Evolutionary conservation across 2,888 invertebrate genomes (phyloP), one percentile per base, ranked within the genome.

Genomic region (Metalampra italica): DNA sequence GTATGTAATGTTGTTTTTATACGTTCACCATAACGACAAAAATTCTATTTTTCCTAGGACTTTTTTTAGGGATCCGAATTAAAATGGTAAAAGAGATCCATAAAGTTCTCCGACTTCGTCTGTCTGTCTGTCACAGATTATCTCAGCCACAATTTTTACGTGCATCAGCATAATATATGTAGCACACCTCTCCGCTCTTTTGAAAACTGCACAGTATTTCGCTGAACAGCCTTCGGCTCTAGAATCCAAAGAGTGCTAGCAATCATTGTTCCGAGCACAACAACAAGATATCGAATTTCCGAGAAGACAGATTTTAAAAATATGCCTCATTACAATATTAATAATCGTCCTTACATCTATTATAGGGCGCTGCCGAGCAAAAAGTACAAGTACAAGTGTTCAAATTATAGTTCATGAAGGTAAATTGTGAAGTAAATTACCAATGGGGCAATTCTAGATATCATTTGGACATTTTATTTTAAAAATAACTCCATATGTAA

Each of bases 291-390:
- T 38, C 13, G n/a, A 34, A 44, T 39, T 51, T 45, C 47, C 13
- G 9, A 12, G 47, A 41, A 39, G 32, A 51, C 38, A 45, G 40
- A 51, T 51, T 51, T 36, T 41, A 44, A 51, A 50, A 47, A 44
- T 37, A 37, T 29, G 14, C 14, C 12, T 38, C 34, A 47, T 43
- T 43, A 37, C 29, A 15, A 47, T 29, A 46, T 45, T 51, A 51
- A 51, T 51, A 32, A 43, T 43, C 46, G 29, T 46, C 37, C 46
- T 50, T 46, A 50, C 29, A 14, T 22, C 40, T 41, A 40, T 47
- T 45, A 49, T 43, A 46, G 30, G 41, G 30, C 43, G 36, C 36
- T n/a, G 11, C 7, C 3, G 43, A 39, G 43, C 46, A 43, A 46
- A 43, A n/a, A n/a, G n/a, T n/a, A n/a, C n/a, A n/a, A 41, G 38